These are phyloP conservation scores for Ammodytes dubius DNA, from an alignment of 2,113 vertebrate genomes.

Conservation along the genomic window DNA sequence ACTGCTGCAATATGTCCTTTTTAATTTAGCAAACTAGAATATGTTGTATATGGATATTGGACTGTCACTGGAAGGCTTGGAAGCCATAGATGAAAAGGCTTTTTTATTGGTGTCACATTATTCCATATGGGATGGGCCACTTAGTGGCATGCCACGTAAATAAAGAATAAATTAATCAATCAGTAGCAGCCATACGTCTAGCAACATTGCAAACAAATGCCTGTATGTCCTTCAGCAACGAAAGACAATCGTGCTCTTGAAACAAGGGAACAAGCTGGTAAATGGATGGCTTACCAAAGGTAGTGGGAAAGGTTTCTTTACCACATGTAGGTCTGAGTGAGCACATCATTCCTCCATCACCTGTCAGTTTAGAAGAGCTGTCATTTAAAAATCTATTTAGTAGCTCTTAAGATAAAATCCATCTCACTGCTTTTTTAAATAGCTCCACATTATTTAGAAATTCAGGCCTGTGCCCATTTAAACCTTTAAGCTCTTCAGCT, in stretches of 20 bases:
- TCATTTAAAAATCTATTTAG: background rate
- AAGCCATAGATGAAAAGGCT: no score
- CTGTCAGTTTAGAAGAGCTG: background rate
- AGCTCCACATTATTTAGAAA: background rate
- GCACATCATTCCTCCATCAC: background rate
- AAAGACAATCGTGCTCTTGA: slow-evolving; percentile 8
- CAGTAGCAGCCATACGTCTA: background rate
- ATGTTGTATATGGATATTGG: no score
- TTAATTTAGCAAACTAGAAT: no score
- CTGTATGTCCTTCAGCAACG: background rate
- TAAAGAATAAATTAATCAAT: no score
- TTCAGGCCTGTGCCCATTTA: background rate
- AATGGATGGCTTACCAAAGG: slow-evolving; percentile 38
- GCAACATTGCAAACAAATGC: background rate
- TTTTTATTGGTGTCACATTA: no score
- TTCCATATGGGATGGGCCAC: no score
- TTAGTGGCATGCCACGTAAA: no score
- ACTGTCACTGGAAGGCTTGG: no score
- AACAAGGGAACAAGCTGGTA: slow-evolving; percentile 30
- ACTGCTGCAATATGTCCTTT: no score
- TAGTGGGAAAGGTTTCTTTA: slow-evolving; percentile 34
- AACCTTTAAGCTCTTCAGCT: slow-evolving; percentile 9
- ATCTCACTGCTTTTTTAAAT: background rate
- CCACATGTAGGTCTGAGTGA: background rate
- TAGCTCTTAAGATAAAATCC: background rate